Base-by-base conservation (phyloP, 1,140 invertebrate species). In the Papilio machaon region DNA sequence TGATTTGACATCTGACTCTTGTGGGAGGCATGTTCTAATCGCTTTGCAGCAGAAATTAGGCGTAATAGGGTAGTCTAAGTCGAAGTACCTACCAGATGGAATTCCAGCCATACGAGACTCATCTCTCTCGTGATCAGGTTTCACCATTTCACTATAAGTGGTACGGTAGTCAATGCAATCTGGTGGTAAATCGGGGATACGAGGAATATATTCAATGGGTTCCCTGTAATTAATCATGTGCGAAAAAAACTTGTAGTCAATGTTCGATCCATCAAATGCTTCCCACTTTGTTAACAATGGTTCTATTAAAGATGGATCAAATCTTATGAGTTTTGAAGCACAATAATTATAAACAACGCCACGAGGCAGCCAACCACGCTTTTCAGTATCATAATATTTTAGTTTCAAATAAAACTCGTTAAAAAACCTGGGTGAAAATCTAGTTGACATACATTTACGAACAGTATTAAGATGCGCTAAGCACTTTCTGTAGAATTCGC, bases 391-490 rank as follows among this genome's bases (percentile, higher is more conserved):
- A 81, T 89, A 91, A 89, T 91, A 94, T 85, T 94, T 89, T n/a
- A 94, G 80, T 80, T 86, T 89, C 64, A 94, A 88, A 79, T 95
- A 95, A 79, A 95, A 92, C 6, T 87, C 86, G 2, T 82, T 77
- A 43, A 94, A 92, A 84, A 95, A 95, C 3, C 84, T 86, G 8
- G 89, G 88, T 47, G 91, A 83, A 81, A 91, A 90, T 11, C 91
- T 82, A 60, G 85, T 91, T 19, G 91, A 92, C 76, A 95, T 88
- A 81, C 82, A 83, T 82, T 89, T 91, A 67, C 94, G 86, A 3
- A 95, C 79, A 47, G 93, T 88, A 85, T 95, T 95, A 5, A 95
- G 86, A 81, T 92, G 89, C 6, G 81, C 85, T 52, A 95, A 82
- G 86, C 95, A 95, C 83, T 91, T 88, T 73, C 85, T 89, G 70